phyloP scores from a whole-genome alignment of 2,888 invertebrate genomes.

The Drosophila mayaguana region DNA sequence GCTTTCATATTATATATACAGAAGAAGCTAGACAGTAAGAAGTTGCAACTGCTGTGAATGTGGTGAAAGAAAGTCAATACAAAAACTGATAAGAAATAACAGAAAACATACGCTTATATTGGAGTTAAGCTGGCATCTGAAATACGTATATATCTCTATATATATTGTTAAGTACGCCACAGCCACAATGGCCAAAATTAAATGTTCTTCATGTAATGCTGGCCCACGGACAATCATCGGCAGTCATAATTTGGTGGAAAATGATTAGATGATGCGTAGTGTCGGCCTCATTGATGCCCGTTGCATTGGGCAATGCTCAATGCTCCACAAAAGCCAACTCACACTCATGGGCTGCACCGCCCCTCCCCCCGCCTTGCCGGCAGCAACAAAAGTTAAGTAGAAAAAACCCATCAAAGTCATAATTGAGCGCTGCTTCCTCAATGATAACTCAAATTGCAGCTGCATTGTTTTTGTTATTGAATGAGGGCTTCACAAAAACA shows the following conservation, averaged over 20 bases:
- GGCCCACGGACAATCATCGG: not conserved
- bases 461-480: conserved; percentile 36
- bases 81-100: not conserved
- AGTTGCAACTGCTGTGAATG: not conserved
- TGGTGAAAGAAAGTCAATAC: not conserved
- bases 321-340: conserved; percentile 21
- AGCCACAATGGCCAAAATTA: not conserved
- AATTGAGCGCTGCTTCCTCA: conserved; percentile 47
- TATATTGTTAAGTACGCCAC: not conserved
- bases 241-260: not conserved
- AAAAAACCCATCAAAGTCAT: conserved; percentile 30
- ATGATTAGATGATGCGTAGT: conserved; percentile 17
- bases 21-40: too few species aligned
- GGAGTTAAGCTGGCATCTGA: too few species aligned
- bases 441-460: conserved; percentile 49
- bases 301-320: conserved; percentile 34
- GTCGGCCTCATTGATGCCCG: conserved; percentile 5
- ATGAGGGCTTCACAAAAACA: conserved; percentile 12
- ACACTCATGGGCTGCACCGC: not conserved
- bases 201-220: conserved; percentile 5
- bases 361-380: too few species aligned
- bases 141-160: not conserved
- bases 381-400: not conserved
- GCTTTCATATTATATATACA: too few species aligned
- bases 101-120: not conserved